Evolutionary conservation across 2,113 vertebrate species (phyloP).

Genomic region (Emberiza fucata): DNA sequence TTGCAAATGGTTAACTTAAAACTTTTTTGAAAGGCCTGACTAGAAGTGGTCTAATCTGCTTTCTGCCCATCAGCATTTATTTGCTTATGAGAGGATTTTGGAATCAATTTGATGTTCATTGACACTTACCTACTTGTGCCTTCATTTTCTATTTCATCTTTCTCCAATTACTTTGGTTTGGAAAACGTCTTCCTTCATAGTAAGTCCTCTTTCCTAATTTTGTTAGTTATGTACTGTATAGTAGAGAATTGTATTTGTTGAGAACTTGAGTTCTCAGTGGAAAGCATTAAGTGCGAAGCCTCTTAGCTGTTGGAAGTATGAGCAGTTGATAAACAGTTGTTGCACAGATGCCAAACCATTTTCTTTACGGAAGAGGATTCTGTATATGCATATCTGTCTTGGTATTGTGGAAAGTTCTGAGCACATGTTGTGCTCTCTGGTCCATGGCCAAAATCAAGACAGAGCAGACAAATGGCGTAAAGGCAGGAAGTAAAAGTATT

Average conservation of each 20-base stretch:
- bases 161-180: background rate
- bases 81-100: background rate
- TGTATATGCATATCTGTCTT: accelerated
- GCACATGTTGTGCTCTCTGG: accelerated
- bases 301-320: background rate
- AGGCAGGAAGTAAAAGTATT: background rate
- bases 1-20: background rate
- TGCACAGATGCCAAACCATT: background rate
- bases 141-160: background rate
- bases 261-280: background rate
- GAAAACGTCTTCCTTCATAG: background rate
- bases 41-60: background rate
- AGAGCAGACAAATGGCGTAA: background rate
- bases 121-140: background rate
- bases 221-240: background rate
- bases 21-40: background rate
- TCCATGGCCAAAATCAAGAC: background rate
- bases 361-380: background rate
- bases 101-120: background rate
- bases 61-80: background rate
- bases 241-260: background rate
- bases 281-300: background rate
- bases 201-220: background rate
- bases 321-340: background rate
- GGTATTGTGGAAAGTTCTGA: background rate